Evolutionary conservation across 2,888 invertebrate species (phyloP), one percentile per base, ranked within the genome.

Genomic region (Epirrhoe tristata): DNA sequence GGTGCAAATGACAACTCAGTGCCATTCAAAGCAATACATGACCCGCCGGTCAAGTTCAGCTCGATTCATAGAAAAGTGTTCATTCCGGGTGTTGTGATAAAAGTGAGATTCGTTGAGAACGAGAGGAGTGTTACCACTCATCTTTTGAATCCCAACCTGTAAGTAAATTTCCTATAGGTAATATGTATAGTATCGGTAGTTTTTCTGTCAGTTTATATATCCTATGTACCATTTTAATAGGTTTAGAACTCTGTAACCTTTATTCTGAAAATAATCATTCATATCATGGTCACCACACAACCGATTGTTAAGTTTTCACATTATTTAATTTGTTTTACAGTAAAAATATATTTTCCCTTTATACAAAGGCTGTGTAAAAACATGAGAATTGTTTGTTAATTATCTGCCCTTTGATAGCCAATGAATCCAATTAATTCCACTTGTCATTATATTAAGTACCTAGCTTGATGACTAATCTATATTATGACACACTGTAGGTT

Each of bases 91-190:
- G 94, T 95, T 24, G 96, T 97, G 80, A 95, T 98, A 76, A 94
- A 94, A 79, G 97, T 97, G 54, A 95, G 95, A 81, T 96, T 98
- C 58, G 94, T 95, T 39, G 95, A 97, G 77, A 96, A 96, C 72
- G 98, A 98, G 80, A 94, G 98, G 58, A 97, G 96, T 82, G 95
- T 97, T 36, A 97, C 98, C 0, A 96, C 97, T 6, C 97, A 98
- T 90, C 94, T 98, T 65, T 93, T 98, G 32, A 98, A 98, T 91
- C 98, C 98, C 57, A 98, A 98, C 93, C 93, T 98, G 96, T 97
- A 88, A 96, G 97, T 43, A 12, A 43, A 4, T 43, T 43, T 12
- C 12, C 10, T 39, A 39, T 10, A 39, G 10, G 10, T 39, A 36
- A 36, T 7, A 6, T 6, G 4, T 36, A 32, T 6, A 32, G 32